Conservation (phyloP, 2,888 invertebrate genomes). For the Geophilus truncorum region DNA sequence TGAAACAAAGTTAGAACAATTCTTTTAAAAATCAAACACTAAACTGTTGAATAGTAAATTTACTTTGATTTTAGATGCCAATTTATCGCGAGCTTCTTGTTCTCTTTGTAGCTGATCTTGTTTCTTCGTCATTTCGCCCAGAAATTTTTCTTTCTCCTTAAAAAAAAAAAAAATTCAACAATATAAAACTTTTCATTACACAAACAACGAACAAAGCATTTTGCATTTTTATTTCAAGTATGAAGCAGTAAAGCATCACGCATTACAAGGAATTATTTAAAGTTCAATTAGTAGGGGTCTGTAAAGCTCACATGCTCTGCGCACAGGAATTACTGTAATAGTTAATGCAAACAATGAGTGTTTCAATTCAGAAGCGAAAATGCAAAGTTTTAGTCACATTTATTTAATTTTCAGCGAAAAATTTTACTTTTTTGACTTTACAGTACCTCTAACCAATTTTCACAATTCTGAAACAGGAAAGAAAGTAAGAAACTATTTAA, state of each 20-base stretch:
- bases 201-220: background rate
- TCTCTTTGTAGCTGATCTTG: slow-evolving; percentile 58
- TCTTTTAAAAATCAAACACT: background rate
- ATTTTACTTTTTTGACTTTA: slow-evolving; percentile 22
- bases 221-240: background rate
- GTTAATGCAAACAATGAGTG: background rate
- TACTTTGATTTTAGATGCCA: slow-evolving; percentile 67
- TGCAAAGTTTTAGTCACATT: no score
- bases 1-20: slow-evolving; percentile 35
- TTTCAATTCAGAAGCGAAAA: background rate
- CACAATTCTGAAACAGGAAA: slow-evolving; percentile 11
- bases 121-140: slow-evolving; percentile 59
- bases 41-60: slow-evolving; percentile 20
- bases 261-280: background rate
- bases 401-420: background rate
- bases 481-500: background rate
- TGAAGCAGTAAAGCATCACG: background rate
- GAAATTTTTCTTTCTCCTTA: slow-evolving; percentile 55
- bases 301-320: background rate
- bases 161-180: background rate
- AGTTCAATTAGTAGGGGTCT: background rate
- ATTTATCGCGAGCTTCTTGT: slow-evolving; percentile 56
- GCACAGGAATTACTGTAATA: background rate
- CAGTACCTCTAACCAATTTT: slow-evolving; percentile 29
- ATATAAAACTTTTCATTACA: no score